phyloP scores from a whole-genome alignment of 2,797 vertebrate genomes.

The Paedocypris micromegethes region DNA sequence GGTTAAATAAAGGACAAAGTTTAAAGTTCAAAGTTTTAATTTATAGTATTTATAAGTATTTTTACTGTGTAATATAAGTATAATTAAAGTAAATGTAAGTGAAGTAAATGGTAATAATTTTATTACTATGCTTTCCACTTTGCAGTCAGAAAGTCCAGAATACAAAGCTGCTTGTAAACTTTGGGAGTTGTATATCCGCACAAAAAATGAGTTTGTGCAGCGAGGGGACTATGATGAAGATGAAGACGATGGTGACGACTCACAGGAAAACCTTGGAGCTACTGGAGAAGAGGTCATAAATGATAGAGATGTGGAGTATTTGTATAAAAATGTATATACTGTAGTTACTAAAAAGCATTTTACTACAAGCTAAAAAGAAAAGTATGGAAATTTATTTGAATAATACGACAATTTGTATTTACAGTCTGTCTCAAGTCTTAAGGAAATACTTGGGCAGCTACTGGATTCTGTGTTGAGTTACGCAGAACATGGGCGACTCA shows the following conservation, averaged over 20 bases:
- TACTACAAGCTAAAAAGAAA: not conserved
- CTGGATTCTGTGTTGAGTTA: constrained; percentile 86
- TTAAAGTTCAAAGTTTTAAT: too few relatives aligned
- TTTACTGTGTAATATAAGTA: too few relatives aligned
- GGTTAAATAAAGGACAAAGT: too few relatives aligned
- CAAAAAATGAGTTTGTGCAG: constrained; percentile 97
- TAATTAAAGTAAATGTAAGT: too few relatives aligned
- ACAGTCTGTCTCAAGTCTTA: constrained; percentile 81
- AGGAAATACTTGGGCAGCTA: constrained; percentile 90
- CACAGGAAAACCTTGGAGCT: constrained; percentile 78
- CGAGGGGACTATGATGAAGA: constrained; percentile 92
- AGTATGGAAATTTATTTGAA: not conserved
- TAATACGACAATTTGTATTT: not conserved
- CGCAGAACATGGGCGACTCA: constrained; percentile 84
- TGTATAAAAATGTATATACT: not conserved
- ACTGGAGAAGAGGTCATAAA: constrained; percentile 79
- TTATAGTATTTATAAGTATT: too few relatives aligned
- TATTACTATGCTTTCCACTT: too few relatives aligned
- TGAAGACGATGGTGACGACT: constrained; percentile 84
- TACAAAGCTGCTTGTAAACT: constrained; percentile 92
- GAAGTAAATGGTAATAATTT: too few relatives aligned
- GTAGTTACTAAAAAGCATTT: not conserved
- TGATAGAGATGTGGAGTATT: not conserved
- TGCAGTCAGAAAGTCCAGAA: constrained; percentile 87
- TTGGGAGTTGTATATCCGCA: constrained; percentile 97